Conservation (phyloP, 2,797 vertebrate species). For the Siniperca scherzeri region DNA sequence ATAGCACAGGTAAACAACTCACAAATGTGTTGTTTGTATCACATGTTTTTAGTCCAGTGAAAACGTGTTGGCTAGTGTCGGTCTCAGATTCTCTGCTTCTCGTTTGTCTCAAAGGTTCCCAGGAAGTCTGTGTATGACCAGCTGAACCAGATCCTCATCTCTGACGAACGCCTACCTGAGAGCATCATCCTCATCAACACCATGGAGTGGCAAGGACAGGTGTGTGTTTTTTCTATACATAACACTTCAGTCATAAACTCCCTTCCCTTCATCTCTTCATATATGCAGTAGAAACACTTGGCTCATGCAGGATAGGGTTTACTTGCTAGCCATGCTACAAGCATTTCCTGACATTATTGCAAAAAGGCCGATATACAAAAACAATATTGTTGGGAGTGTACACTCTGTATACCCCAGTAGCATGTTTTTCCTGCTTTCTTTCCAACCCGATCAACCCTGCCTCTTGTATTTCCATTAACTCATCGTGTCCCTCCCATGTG, state of each 20-base stretch:
- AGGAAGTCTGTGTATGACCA: slow-evolving; percentile 90
- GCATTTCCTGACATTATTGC: slow-evolving; percentile 6
- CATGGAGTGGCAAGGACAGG: slow-evolving; percentile 89
- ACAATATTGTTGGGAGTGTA: not conserved
- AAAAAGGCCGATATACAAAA: not conserved
- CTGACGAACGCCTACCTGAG: slow-evolving; percentile 87
- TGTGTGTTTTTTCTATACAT: slow-evolving; percentile 46
- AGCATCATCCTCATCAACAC: slow-evolving; percentile 89
- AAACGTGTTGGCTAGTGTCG: slow-evolving; percentile 7
- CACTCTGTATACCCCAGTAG: not conserved
- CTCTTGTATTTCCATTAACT: slow-evolving; percentile 31
- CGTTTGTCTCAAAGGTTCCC: slow-evolving; percentile 79
- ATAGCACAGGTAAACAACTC: slow-evolving; percentile 78
- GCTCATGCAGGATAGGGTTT: not conserved
- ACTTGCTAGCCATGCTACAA: not conserved
- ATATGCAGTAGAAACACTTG: not conserved
- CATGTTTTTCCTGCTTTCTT: slow-evolving; percentile 30
- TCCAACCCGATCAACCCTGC: slow-evolving; percentile 2
- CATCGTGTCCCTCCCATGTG: slow-evolving; percentile 44
- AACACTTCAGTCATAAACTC: not conserved
- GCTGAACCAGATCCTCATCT: slow-evolving; percentile 89
- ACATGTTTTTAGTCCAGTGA: not conserved
- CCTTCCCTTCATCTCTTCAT: slow-evolving; percentile 21
- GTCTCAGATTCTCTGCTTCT: slow-evolving; percentile 35
- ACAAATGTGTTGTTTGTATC: not conserved